Evolutionary conservation across 2,797 vertebrate species (phyloP).

Genomic region (Nasua narica): DNA sequence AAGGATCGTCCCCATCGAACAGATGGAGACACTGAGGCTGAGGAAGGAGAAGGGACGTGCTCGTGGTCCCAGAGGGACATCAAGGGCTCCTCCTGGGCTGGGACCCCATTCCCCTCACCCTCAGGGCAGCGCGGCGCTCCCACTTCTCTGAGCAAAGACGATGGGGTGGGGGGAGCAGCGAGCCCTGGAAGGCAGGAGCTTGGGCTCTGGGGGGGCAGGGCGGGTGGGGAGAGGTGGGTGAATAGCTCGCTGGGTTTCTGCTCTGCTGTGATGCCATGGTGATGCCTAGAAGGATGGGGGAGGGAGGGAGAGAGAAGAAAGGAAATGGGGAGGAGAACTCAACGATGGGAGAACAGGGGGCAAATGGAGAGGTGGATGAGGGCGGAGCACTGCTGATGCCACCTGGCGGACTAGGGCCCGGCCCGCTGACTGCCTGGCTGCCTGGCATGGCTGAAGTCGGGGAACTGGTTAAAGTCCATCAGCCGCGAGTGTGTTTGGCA

Average conservation of each 20-base stretch:
- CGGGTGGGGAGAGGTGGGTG: slow-evolving; percentile 67
- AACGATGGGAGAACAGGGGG: neutral
- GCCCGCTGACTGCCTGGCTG: neutral
- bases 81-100: neutral
- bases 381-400: neutral
- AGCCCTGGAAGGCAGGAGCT: slow-evolving; percentile 15
- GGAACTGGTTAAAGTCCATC: neutral
- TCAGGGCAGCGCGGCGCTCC: neutral
- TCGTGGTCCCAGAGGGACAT: neutral
- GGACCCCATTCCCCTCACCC: neutral
- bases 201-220: slow-evolving; percentile 20
- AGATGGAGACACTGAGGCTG: neutral
- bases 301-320: slow-evolving; percentile 55
- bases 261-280: slow-evolving; percentile 73
- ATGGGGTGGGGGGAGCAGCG: neutral
- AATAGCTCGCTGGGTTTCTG: slow-evolving; percentile 62
- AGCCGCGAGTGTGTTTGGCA: neutral
- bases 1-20: neutral
- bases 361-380: neutral
- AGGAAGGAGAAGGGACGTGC: neutral
- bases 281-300: slow-evolving; percentile 68
- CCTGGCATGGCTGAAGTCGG: neutral
- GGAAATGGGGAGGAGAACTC: neutral
- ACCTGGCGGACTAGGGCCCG: neutral
- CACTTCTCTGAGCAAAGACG: neutral